These are phyloP conservation scores for Psilopsiagon aurifrons DNA, from an alignment of 2,113 vertebrate species.

Conservation along the genomic window DNA sequence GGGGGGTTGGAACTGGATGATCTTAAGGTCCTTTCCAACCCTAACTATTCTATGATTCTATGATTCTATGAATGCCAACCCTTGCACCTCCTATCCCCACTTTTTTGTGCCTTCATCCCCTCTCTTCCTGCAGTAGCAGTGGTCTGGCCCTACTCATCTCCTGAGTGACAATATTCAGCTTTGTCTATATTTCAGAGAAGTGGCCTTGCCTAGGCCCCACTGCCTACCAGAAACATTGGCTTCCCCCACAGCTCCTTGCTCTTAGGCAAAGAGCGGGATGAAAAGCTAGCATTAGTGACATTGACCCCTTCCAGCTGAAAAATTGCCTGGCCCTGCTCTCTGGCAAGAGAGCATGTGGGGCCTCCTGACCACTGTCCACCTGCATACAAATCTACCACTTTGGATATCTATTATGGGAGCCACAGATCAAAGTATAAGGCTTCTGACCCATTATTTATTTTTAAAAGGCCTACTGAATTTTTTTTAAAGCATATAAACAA, in stretches of 20 bases:
- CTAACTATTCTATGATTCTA: no score
- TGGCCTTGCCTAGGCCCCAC: neutral
- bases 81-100: accelerated
- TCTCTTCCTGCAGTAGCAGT: neutral
- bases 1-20: no score
- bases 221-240: neutral
- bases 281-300: neutral
- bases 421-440: neutral
- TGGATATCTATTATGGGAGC: neutral
- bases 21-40: no score
- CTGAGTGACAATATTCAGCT: neutral
- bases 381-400: neutral
- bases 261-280: neutral
- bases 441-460: neutral
- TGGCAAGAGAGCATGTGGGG: neutral
- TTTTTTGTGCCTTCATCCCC: neutral
- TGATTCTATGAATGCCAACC: neutral
- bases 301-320: accelerated
- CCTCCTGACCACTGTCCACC: accelerated
- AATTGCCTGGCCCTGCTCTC: neutral
- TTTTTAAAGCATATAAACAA: neutral
- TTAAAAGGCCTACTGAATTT: neutral
- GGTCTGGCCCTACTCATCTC: neutral
- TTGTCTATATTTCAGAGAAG: neutral
- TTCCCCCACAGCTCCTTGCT: neutral